These are phyloP conservation scores for Spodoptera frugiperda DNA, from an alignment of 1,140 invertebrate genomes.

Conservation along the genomic window DNA sequence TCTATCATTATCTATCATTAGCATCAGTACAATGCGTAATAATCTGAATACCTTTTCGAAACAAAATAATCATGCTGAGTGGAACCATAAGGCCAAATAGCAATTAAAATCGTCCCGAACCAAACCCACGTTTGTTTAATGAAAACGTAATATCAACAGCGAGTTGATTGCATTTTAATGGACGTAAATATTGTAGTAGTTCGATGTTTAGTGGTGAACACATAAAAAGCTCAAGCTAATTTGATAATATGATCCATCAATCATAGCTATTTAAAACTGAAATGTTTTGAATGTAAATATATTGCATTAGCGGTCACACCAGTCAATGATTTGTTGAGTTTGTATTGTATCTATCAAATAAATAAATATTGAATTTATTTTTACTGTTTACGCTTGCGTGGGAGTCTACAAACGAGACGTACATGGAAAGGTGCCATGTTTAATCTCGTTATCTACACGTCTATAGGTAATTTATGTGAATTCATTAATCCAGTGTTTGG, in stretches of 20 bases:
- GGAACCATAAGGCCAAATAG: slow-evolving; percentile 14
- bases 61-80: slow-evolving; percentile 20
- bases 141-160: slow-evolving; percentile 35
- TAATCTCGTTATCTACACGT: background rate
- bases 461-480: background rate
- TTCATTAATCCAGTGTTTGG: slow-evolving; percentile 5
- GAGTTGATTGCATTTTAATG: slow-evolving; percentile 44
- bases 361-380: slow-evolving; percentile 25
- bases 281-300: slow-evolving; percentile 27
- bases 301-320: background rate
- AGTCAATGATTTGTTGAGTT: slow-evolving; percentile 5
- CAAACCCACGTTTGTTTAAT: slow-evolving; percentile 38
- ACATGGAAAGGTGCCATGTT: slow-evolving; percentile 11
- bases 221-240: slow-evolving; percentile 38
- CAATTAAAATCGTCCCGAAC: slow-evolving; percentile 30
- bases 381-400: slow-evolving; percentile 27
- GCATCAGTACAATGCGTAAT: slow-evolving; percentile 3
- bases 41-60: slow-evolving; percentile 20
- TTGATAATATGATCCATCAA: slow-evolving; percentile 25
- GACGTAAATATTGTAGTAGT: slow-evolving; percentile 38
- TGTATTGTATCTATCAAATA: slow-evolving; percentile 10
- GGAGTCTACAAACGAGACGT: slow-evolving; percentile 1
- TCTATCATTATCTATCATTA: slow-evolving; percentile 11
- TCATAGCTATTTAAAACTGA: slow-evolving; percentile 30
- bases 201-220: slow-evolving; percentile 5